Percentiles rank a stretch among this genome's conserved stretches.
These are phyloP conservation scores for Asobara japonica DNA, from an alignment of 1,140 invertebrate species.

Conservation along the genomic window DNA sequence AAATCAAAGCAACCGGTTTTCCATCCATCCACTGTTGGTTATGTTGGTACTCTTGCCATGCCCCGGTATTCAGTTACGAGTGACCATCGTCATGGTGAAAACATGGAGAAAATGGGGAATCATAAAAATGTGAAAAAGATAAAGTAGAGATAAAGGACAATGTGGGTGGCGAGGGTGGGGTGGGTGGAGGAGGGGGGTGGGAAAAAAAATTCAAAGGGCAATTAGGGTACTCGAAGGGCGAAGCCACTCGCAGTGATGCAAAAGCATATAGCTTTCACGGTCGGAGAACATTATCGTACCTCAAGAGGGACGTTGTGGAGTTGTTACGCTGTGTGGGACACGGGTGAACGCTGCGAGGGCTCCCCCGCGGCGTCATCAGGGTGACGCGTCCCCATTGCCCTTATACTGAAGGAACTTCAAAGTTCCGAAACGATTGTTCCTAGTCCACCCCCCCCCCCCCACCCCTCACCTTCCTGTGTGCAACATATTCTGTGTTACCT, in stretches of 20 bases:
- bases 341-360: constrained; percentile 1
- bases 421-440: constrained; percentile 57
- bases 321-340: neutral
- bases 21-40: constrained; percentile 10
- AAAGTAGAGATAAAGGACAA: neutral
- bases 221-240: constrained; percentile 10
- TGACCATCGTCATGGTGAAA: constrained; percentile 43
- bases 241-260: neutral
- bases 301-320: neutral
- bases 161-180: too few relatives aligned
- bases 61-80: constrained; percentile 37
- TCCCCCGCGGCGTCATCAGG: constrained; percentile 21
- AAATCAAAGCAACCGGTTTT: constrained; percentile 54
- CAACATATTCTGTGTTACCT: constrained; percentile 16
- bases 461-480: too few relatives aligned
- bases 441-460: constrained; percentile 41
- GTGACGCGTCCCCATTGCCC: constrained; percentile 13
- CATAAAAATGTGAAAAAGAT: neutral
- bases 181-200: too few relatives aligned
- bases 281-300: constrained; percentile 46
- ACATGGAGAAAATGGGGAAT: neutral
- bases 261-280: constrained; percentile 16
- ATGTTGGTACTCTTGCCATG: neutral
- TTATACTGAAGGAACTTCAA: constrained; percentile 47
- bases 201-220: neutral